Evolutionary conservation across 53 echinoderm and acorn worm genomes (phyloP).

Genomic region (Echinometra lucunter): DNA sequence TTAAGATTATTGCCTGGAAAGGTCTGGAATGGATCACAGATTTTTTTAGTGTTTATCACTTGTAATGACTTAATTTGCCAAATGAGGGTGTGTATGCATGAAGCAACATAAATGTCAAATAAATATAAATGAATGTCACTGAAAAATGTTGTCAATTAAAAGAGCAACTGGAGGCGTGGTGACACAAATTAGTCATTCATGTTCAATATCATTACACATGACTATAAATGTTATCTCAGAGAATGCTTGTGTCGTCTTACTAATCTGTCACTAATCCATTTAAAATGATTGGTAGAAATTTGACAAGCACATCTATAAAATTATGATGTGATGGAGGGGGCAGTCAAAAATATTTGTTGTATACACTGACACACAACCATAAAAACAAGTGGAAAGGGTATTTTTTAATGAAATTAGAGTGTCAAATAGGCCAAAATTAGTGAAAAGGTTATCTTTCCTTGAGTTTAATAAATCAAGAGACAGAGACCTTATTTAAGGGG

Average conservation of each 20-base stretch:
- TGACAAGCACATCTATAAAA: background rate
- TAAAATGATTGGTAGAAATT: background rate
- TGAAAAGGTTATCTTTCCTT: no score
- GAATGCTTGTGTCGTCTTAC: background rate
- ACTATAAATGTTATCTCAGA: slow-evolving; percentile 7
- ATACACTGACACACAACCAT: no score
- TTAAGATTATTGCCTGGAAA: background rate
- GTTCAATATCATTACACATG: slow-evolving; percentile 4
- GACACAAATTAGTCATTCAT: background rate
- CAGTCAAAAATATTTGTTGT: background rate
- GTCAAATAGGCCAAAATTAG: no score
- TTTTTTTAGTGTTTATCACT: background rate
- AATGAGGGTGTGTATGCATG: background rate
- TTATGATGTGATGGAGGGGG: background rate
- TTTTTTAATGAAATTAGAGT: no score
- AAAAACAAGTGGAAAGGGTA: no score
- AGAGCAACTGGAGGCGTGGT: slow-evolving; percentile 32
- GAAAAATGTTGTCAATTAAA: slow-evolving; percentile 6
- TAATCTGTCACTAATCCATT: slow-evolving; percentile 3
- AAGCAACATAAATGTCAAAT: background rate
- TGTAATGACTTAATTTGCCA: background rate
- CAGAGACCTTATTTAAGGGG: no score
- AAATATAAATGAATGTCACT: background rate
- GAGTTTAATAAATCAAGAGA: no score
- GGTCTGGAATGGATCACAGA: background rate